phyloP scores from a whole-genome alignment of 2,113 vertebrate species.

The Aldabrachelys gigantea region DNA sequence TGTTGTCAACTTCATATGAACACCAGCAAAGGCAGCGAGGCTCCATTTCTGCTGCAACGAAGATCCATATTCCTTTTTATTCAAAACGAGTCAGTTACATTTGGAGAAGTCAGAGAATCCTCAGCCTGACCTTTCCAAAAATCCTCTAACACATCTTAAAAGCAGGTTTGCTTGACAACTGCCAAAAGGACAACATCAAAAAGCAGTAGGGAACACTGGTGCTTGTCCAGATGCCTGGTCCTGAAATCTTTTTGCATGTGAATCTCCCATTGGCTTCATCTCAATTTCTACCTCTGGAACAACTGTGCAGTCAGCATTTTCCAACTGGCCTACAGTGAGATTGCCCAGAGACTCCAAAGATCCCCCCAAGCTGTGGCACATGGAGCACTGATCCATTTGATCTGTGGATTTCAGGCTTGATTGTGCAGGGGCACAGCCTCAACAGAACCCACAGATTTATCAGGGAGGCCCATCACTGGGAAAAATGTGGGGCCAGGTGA shows the following conservation, averaged over 20 bases:
- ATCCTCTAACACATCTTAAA: background rate
- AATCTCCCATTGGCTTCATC: background rate
- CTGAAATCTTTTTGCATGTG: background rate
- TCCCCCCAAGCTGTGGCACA: fast-evolving
- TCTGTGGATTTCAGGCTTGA: background rate
- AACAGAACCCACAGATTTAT: background rate
- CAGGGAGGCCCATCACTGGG: background rate
- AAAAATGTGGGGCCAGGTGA: background rate
- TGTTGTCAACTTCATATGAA: background rate
- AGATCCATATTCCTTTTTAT: background rate
- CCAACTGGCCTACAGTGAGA: background rate
- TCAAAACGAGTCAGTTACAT: background rate
- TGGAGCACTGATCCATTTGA: background rate
- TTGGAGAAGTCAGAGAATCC: conserved; percentile 25
- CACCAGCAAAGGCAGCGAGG: background rate
- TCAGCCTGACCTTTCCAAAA: conserved; percentile 4
- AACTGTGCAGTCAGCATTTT: fast-evolving
- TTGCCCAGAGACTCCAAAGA: background rate
- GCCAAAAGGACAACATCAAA: background rate
- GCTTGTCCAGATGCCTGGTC: background rate
- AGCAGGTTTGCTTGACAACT: background rate
- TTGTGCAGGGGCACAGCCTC: background rate
- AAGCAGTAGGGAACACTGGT: background rate
- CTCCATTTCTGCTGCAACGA: background rate
- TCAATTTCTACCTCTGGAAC: background rate